Evolutionary conservation across 2,888 invertebrate species (phyloP).

Genomic region (Branchipolynoe longqiensis): DNA sequence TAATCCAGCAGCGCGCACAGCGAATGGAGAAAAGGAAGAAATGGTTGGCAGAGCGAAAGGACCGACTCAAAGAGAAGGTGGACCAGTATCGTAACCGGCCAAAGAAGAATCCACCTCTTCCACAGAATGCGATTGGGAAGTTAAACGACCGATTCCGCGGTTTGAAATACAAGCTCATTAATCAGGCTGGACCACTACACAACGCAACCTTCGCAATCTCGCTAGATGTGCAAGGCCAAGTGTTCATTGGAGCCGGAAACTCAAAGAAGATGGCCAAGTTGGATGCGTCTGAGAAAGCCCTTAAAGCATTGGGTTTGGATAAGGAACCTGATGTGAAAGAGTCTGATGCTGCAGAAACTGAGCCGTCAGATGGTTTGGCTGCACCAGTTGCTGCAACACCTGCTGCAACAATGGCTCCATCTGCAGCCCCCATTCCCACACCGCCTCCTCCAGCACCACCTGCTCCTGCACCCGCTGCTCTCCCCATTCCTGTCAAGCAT

Average conservation of each 20-base stretch:
- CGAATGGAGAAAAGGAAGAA: slow-evolving; percentile 35
- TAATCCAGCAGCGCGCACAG: slow-evolving; percentile 30
- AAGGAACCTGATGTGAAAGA: neutral
- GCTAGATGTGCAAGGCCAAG: neutral
- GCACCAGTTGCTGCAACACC: neutral
- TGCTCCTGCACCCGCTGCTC: neutral
- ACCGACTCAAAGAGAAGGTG: slow-evolving; percentile 13
- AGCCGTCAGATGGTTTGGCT: neutral
- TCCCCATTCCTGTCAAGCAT: no score
- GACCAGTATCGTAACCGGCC: slow-evolving; percentile 39
- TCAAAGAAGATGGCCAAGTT: slow-evolving; percentile 58
- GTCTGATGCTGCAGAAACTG: neutral
- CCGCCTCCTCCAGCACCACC: neutral
- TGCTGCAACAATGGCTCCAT: neutral
- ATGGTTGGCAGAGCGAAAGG: slow-evolving; percentile 14
- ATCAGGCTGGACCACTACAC: slow-evolving; percentile 52
- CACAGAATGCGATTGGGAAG: slow-evolving; percentile 60
- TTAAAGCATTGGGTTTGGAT: slow-evolving; percentile 6
- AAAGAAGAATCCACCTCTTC: slow-evolving; percentile 59
- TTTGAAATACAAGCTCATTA: slow-evolving; percentile 35
- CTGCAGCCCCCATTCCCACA: neutral
- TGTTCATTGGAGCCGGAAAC: slow-evolving; percentile 48
- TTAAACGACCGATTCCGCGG: slow-evolving; percentile 53
- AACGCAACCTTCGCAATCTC: slow-evolving; percentile 47
- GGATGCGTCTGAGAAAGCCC: slow-evolving; percentile 39